Evolutionary conservation across 2,113 vertebrate genomes (phyloP).

Genomic region (Empidonax traillii): DNA sequence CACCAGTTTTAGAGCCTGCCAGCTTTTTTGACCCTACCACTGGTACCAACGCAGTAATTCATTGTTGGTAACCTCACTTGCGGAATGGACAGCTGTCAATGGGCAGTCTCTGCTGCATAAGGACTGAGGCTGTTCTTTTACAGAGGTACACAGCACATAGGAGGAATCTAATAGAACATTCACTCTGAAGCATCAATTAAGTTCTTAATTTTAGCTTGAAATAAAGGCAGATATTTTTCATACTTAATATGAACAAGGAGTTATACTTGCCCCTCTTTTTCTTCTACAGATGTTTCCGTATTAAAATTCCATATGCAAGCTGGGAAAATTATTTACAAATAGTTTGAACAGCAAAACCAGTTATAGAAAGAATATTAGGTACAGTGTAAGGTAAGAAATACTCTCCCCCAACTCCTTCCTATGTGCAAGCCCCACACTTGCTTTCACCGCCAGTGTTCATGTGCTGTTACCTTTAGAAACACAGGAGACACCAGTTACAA

Average conservation of each 20-base stretch:
- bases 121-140: not conserved
- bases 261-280: not conserved
- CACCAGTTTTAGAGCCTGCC: not conserved
- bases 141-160: not conserved
- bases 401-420: not conserved
- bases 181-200: not conserved
- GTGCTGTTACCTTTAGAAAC: not conserved
- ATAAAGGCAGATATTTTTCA: not conserved
- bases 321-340: not conserved
- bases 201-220: not conserved
- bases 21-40: not conserved
- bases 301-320: not conserved
- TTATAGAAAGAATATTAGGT: not conserved
- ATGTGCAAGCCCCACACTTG: not conserved
- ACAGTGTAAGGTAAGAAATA: not conserved
- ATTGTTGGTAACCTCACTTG: not conserved
- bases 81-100: not conserved
- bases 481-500: not conserved
- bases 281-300: not conserved
- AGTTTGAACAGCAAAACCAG: not conserved
- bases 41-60: not conserved
- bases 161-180: not conserved
- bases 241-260: not conserved
- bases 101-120: not conserved
- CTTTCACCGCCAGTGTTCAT: not conserved